Conservation (phyloP, 2,888 invertebrate species). For the Galerucella pusilla region DNA sequence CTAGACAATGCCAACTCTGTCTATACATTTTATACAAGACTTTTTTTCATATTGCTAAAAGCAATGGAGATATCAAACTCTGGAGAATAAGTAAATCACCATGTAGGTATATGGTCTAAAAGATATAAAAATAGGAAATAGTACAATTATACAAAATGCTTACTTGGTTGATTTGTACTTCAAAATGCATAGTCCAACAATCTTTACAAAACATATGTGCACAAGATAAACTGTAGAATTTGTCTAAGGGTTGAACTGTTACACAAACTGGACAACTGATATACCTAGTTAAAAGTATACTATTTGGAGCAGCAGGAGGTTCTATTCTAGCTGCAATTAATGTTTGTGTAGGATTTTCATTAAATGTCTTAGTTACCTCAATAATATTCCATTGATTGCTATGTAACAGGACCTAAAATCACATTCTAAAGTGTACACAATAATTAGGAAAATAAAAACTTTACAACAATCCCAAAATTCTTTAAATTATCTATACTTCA, state of each 20-base stretch:
- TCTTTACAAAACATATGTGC: conserved; percentile 94
- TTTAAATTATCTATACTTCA: background rate
- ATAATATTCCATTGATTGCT: conserved; percentile 90
- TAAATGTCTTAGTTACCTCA: conserved; percentile 84
- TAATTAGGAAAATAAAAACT: background rate
- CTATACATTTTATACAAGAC: too few relatives aligned
- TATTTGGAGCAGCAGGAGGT: conserved; percentile 64
- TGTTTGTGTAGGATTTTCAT: conserved; percentile 75
- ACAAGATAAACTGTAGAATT: conserved; percentile 86
- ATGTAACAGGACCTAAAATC: conserved; percentile 79
- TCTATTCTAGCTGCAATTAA: conserved; percentile 70
- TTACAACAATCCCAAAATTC: background rate
- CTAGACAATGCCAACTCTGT: too few relatives aligned
- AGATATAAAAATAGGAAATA: too few relatives aligned
- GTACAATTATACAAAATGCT: conserved; percentile 46
- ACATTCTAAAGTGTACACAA: background rate
- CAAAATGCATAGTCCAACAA: conserved; percentile 97
- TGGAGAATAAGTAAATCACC: too few relatives aligned
- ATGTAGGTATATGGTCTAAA: too few relatives aligned
- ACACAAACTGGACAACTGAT: conserved; percentile 82
- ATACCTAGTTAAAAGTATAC: conserved; percentile 58
- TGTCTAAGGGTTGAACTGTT: conserved; percentile 72
- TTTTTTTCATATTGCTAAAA: too few relatives aligned
- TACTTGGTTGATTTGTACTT: conserved; percentile 94
- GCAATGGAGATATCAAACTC: too few relatives aligned